These are phyloP conservation scores for Sycobia sp. DNA, from an alignment of 1,140 invertebrate genomes.

Conservation along the genomic window DNA sequence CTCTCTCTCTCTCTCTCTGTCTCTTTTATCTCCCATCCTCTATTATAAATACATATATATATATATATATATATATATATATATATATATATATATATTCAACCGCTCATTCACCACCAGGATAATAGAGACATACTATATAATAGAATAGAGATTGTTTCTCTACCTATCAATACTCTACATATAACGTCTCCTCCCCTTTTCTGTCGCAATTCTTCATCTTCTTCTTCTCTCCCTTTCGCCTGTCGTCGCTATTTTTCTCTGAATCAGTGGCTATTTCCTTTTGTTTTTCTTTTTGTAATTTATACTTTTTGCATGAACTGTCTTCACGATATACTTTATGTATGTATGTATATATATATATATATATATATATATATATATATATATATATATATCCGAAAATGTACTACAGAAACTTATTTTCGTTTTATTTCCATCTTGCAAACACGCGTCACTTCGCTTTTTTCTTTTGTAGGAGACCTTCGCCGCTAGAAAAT, in stretches of 20 bases:
- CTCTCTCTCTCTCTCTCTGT: neutral
- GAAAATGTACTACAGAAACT: too few species aligned
- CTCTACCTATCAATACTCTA: conserved; percentile 60
- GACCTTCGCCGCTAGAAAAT: too few species aligned
- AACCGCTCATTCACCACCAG: conserved; percentile 30
- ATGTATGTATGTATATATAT: too few species aligned
- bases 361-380: too few species aligned
- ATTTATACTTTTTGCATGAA: neutral
- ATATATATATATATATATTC: neutral
- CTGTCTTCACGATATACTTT: too few species aligned
- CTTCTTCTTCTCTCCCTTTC: conserved; percentile 1
- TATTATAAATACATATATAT: neutral
- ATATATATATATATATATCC: too few species aligned
- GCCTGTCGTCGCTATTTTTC: neutral
- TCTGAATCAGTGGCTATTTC: neutral
- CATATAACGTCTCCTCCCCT: too few species aligned
- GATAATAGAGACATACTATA: conserved; percentile 59
- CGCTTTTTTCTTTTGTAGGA: too few species aligned
- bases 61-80: neutral
- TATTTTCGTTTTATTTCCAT: too few species aligned
- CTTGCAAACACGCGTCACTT: too few species aligned
- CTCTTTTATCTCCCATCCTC: neutral
- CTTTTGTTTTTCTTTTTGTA: neutral
- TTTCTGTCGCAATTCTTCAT: too few species aligned
- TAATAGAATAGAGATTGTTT: conserved; percentile 62